Evolutionary conservation across 2,113 vertebrate genomes (phyloP).

Genomic region (Leucopternis melanops): DNA sequence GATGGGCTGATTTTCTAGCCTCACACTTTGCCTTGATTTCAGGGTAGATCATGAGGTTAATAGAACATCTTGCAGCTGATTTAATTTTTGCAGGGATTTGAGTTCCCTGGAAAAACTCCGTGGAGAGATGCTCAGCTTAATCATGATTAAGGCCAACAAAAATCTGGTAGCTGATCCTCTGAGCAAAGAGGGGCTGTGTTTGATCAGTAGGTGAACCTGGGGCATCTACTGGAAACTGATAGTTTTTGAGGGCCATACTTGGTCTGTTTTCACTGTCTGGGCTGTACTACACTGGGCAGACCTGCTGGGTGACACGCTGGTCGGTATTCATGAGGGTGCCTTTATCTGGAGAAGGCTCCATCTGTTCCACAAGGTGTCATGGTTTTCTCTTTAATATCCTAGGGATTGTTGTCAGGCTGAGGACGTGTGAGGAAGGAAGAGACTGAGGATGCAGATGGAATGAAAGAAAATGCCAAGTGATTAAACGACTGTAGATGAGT

Average conservation of each 20-base stretch:
- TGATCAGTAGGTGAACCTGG: background rate
- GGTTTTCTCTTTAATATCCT: slow-evolving; percentile 49
- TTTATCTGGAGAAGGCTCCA: background rate
- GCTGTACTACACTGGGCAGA: background rate
- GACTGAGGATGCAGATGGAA: slow-evolving; percentile 29
- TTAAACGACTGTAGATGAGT: slow-evolving; percentile 21
- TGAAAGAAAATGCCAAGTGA: slow-evolving; percentile 8
- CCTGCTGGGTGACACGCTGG: background rate
- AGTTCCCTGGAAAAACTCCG: slow-evolving; percentile 3
- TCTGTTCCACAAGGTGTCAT: slow-evolving; percentile 38
- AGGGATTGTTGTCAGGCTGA: slow-evolving; percentile 36
- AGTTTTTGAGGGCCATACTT: background rate
- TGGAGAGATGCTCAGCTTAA: slow-evolving; percentile 13
- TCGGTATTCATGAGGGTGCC: background rate
- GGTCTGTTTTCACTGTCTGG: background rate
- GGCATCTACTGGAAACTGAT: background rate
- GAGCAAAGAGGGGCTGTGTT: background rate
- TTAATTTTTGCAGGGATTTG: slow-evolving; percentile 34
- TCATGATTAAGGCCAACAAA: slow-evolving; percentile 45
- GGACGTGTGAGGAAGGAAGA: slow-evolving; percentile 2
- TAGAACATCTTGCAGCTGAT: background rate
- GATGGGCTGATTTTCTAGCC: background rate
- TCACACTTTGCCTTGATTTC: background rate
- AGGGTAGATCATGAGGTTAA: background rate
- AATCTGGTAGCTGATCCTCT: slow-evolving; percentile 35